Conservation (phyloP, 92 coral and sea anemone genomes). For the Actinernus sp. region DNA sequence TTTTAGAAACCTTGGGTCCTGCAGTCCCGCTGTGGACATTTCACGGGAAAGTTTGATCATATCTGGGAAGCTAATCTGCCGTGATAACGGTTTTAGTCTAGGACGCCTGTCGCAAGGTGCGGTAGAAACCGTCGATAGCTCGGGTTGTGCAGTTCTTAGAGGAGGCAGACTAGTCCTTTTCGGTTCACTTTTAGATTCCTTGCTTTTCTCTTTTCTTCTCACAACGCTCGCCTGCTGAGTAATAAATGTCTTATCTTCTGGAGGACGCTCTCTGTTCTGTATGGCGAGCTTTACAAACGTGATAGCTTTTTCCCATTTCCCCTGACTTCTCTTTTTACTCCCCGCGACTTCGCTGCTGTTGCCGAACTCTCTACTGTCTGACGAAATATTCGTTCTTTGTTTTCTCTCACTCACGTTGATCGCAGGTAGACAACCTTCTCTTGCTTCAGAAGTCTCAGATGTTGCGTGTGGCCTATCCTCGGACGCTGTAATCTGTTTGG, state of each 20-base stretch:
- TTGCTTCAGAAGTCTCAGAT: slow-evolving; percentile 7
- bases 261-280: slow-evolving; percentile 28
- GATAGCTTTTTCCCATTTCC: slow-evolving; percentile 89
- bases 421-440: slow-evolving; percentile 59
- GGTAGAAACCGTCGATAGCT: not conserved
- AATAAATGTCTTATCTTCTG: slow-evolving; percentile 31
- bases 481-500: slow-evolving; percentile 73
- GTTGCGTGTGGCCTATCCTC: slow-evolving; percentile 80
- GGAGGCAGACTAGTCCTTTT: slow-evolving; percentile 41
- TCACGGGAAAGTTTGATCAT: slow-evolving; percentile 78
- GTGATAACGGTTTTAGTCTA: slow-evolving; percentile 30
- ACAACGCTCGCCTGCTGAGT: slow-evolving; percentile 23
- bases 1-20: slow-evolving; percentile 82
- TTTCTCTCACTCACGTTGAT: slow-evolving; percentile 23
- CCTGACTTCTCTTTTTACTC: slow-evolving; percentile 18
- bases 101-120: slow-evolving; percentile 9
- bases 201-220: not conserved
- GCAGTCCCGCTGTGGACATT: slow-evolving; percentile 67
- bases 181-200: slow-evolving; percentile 3
- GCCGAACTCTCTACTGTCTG: slow-evolving; percentile 1
- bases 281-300: slow-evolving; percentile 74
- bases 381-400: not conserved
- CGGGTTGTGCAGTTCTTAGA: slow-evolving; percentile 5
- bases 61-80: slow-evolving; percentile 72
- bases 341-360: slow-evolving; percentile 2